Percentiles rank a stretch among this genome's conserved stretches.
Conservation (phyloP, 2,797 vertebrate genomes). For the Anas bahamensis region DNA sequence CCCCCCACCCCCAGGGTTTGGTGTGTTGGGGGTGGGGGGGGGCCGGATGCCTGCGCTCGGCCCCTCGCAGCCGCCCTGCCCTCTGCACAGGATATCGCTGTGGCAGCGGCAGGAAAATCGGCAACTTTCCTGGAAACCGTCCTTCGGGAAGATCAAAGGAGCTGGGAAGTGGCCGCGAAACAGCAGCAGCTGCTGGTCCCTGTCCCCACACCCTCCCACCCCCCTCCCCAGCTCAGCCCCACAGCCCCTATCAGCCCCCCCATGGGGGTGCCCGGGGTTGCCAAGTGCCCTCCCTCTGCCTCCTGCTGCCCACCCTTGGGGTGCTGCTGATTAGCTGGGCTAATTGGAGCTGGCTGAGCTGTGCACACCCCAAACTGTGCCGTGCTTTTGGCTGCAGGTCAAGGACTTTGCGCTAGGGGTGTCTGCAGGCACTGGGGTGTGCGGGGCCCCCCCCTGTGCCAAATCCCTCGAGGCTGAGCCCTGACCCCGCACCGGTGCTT, state of each 20-base stretch:
- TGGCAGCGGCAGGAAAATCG: not conserved
- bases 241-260: accelerated
- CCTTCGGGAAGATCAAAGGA: not conserved
- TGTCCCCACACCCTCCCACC: not conserved
- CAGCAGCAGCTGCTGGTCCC: not conserved
- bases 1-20: accelerated
- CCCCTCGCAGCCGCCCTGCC: not conserved
- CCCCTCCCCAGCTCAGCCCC: accelerated
- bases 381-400: no score
- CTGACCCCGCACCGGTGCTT: no score
- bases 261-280: not conserved
- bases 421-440: no score
- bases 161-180: not conserved
- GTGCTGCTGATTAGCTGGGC: no score
- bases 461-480: no score
- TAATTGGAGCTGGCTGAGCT: no score
- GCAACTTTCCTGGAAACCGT: conserved; percentile 22
- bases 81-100: conserved; percentile 14
- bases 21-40: not conserved
- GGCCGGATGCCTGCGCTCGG: not conserved
- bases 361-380: no score
- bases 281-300: no score
- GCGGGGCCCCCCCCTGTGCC: no score
- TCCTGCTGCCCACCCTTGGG: no score
- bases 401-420: no score